A percentile compares a stretch with the other conserved stretches of the same genome.
Evolutionary conservation across 2,888 invertebrate species (phyloP).

Genomic region (Euspilapteryx auroguttella): DNA sequence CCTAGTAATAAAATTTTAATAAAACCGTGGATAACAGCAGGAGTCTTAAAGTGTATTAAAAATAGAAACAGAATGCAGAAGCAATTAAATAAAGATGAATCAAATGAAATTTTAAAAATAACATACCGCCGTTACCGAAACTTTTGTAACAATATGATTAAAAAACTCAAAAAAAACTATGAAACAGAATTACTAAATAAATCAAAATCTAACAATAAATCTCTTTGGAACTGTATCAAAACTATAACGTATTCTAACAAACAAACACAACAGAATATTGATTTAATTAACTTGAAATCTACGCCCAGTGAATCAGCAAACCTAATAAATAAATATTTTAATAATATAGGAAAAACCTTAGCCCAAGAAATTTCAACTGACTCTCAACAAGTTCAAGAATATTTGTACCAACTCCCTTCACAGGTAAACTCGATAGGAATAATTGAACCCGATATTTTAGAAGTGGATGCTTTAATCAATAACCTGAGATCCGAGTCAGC

Average conservation of each 20-base stretch:
- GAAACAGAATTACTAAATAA: too few relatives aligned
- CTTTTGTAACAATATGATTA: too few relatives aligned
- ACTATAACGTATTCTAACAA: too few relatives aligned
- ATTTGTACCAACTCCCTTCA: neutral
- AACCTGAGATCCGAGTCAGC: conserved; percentile 1
- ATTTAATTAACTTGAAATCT: too few relatives aligned
- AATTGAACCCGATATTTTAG: neutral
- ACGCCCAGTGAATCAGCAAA: neutral
- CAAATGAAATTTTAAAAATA: conserved; percentile 1
- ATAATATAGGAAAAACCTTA: neutral
- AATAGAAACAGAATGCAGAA: too few relatives aligned
- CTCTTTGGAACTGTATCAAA: too few relatives aligned
- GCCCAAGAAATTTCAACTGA: neutral
- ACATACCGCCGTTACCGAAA: neutral
- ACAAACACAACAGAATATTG: too few relatives aligned
- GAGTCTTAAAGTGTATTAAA: too few relatives aligned
- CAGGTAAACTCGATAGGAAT: neutral
- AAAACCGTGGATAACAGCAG: conserved; percentile 1
- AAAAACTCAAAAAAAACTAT: conserved; percentile 1
- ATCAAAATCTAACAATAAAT: too few relatives aligned
- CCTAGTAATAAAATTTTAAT: neutral
- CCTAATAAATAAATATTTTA: neutral
- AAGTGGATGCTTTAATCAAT: neutral
- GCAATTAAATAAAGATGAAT: neutral
- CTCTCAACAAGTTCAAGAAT: too few relatives aligned